Evolutionary conservation across 2,888 invertebrate species (phyloP).

Genomic region (Ophion ventricosus): DNA sequence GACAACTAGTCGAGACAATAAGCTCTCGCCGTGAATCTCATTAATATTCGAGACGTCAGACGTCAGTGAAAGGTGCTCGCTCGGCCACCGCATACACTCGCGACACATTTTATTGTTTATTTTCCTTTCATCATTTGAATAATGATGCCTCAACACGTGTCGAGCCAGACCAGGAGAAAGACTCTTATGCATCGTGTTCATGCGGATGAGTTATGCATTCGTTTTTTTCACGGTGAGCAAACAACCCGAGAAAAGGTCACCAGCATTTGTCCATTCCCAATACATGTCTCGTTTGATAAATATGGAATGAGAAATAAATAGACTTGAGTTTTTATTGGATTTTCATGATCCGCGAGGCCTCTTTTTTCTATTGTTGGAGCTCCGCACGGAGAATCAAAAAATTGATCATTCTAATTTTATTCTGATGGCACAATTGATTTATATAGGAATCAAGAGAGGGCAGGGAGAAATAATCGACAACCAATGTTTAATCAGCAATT

Average conservation of each 20-base stretch:
- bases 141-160: slow-evolving; percentile 17
- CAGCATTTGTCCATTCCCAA: background rate
- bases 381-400: too few species aligned
- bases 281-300: too few species aligned
- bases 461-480: too few species aligned
- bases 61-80: slow-evolving; percentile 38
- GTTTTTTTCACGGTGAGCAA: background rate
- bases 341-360: too few species aligned
- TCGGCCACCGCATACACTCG: background rate
- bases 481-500: too few species aligned
- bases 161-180: slow-evolving; percentile 22
- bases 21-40: slow-evolving; percentile 46
- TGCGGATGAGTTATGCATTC: background rate
- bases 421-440: too few species aligned
- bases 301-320: too few species aligned
- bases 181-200: background rate
- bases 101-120: slow-evolving; percentile 14
- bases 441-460: too few species aligned
- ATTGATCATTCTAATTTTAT: too few species aligned
- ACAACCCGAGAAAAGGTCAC: background rate
- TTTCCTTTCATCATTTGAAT: slow-evolving; percentile 8
- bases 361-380: too few species aligned
- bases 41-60: slow-evolving; percentile 50
- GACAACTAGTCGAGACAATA: slow-evolving; percentile 49
- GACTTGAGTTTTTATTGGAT: too few species aligned